Evolutionary conservation across 1,140 invertebrate genomes (phyloP).

Genomic region (Zeugodacus cucurbitae): DNA sequence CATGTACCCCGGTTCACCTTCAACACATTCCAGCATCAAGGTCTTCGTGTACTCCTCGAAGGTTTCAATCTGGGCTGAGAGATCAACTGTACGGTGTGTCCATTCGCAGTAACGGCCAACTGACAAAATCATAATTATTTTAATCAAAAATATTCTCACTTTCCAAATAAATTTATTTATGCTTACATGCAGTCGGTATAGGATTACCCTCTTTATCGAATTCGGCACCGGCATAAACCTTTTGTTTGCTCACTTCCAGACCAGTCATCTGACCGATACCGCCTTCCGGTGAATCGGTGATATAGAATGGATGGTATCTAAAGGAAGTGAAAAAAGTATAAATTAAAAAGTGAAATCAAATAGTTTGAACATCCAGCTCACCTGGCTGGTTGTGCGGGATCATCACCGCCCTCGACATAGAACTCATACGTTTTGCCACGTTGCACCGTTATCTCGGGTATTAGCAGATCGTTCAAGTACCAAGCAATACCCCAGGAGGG

Average conservation of each 20-base stretch:
- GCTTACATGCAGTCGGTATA: slow-evolving; percentile 80
- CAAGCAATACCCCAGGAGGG: slow-evolving; percentile 91
- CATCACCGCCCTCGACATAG: slow-evolving; percentile 82
- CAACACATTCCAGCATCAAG: slow-evolving; percentile 78
- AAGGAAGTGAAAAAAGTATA: not conserved
- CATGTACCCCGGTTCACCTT: slow-evolving; percentile 77
- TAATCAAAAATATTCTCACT: not conserved
- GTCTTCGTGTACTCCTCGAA: slow-evolving; percentile 79
- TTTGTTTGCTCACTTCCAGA: slow-evolving; percentile 74
- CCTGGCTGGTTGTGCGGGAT: slow-evolving; percentile 75
- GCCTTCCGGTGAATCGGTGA: slow-evolving; percentile 86
- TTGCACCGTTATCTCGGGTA: slow-evolving; percentile 90
- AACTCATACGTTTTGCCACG: slow-evolving; percentile 91
- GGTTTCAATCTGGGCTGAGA: slow-evolving; percentile 56
- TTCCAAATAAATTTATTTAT: not conserved
- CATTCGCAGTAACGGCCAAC: slow-evolving; percentile 63
- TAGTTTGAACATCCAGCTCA: slow-evolving; percentile 50
- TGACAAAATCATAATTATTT: slow-evolving; percentile 5
- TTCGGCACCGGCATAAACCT: slow-evolving; percentile 83
- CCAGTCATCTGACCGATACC: slow-evolving; percentile 82
- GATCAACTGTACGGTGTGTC: slow-evolving; percentile 59
- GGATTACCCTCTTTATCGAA: slow-evolving; percentile 81
- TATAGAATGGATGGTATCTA: slow-evolving; percentile 94
- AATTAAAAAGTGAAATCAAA: not conserved
- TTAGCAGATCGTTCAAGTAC: slow-evolving; percentile 92